Evolutionary conservation across 1,140 invertebrate species (phyloP).

Genomic region (Daktulosphaira vitifoliae): DNA sequence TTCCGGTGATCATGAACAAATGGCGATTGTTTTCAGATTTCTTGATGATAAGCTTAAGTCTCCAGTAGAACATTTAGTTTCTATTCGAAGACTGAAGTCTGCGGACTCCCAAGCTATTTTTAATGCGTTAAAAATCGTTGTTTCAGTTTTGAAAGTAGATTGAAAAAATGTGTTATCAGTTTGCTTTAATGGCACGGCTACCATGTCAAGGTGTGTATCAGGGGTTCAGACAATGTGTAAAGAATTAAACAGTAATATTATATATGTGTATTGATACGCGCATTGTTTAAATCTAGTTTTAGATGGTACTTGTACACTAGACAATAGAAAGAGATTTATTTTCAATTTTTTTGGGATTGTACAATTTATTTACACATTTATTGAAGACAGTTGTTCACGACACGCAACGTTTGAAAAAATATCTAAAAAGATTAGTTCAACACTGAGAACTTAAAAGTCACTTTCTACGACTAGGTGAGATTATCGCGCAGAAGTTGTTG

Average conservation of each 20-base stretch:
- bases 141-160: constrained; percentile 6
- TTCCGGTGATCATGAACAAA: constrained; percentile 27
- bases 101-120: background rate
- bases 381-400: constrained; percentile 36
- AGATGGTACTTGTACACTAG: constrained; percentile 15
- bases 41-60: constrained; percentile 21
- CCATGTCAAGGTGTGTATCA: constrained; percentile 22
- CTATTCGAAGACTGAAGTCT: constrained; percentile 9
- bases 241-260: constrained; percentile 11
- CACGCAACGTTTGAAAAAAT: constrained; percentile 35
- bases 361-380: constrained; percentile 34
- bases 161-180: constrained; percentile 26
- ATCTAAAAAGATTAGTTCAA: constrained; percentile 16
- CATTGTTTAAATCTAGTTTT: constrained; percentile 32
- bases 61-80: constrained; percentile 18
- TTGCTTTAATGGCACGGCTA: constrained; percentile 30
- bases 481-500: constrained; percentile 35
- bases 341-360: constrained; percentile 32
- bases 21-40: constrained; percentile 20
- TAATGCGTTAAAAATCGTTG: constrained; percentile 18
- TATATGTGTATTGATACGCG: constrained; percentile 32
- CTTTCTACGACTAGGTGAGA: constrained; percentile 34
- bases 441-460: constrained; percentile 33
- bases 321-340: constrained; percentile 10
- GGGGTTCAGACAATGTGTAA: constrained; percentile 31